Base-by-base conservation (phyloP, 2,113 vertebrate species). In the Triplophysa siluroides region DNA sequence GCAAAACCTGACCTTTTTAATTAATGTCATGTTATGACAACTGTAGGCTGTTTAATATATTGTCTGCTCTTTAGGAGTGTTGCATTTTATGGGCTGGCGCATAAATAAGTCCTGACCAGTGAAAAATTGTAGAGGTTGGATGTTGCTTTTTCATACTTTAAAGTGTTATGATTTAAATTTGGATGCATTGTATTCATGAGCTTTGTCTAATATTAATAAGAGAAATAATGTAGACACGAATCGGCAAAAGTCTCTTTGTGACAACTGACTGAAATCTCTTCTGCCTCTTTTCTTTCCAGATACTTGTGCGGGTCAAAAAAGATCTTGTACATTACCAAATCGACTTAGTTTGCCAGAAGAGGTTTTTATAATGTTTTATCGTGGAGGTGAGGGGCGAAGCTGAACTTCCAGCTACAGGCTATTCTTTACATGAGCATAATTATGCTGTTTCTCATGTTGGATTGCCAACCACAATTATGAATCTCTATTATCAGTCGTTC, bases 401-500 rank as follows among this genome's bases (percentile, higher is more conserved):
- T 45, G 54, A 76, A 78, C 77, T 65, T 73, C 38, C 73, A 71
- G 38, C 81, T 60, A 79, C 33, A 38, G 33, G 79, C 23, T 43
- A 9, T 70, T 78, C 38, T 29, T 71, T 43, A 8, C 78, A 47
- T 81, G 60, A 82, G 82, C 66, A 77, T 66, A 76, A 83, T 85
- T 63, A 66, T 50, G 62, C 76, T 63, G 81, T 88, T 83, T 74
- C 16, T 68, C 73, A 26, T 66, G 84, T 64, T 86, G 80, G 87
- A 82, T 84, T 85, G 81, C 81, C 26, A 41, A 47, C 24, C 45
- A 10, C 41, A 16, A 23, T 54, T 73, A 4, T 80, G 33, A 78
- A 82, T 76, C 58, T 77, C 71, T 50, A 82, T 82, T 77, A 83
- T 88, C 77, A 76, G 84, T 62, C 38, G 77, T 83, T 68, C 74